Percentiles rank a stretch among this genome's conserved stretches.
Evolutionary conservation across 2,888 invertebrate genomes (phyloP).

Genomic region (Drosophila sordidula): DNA sequence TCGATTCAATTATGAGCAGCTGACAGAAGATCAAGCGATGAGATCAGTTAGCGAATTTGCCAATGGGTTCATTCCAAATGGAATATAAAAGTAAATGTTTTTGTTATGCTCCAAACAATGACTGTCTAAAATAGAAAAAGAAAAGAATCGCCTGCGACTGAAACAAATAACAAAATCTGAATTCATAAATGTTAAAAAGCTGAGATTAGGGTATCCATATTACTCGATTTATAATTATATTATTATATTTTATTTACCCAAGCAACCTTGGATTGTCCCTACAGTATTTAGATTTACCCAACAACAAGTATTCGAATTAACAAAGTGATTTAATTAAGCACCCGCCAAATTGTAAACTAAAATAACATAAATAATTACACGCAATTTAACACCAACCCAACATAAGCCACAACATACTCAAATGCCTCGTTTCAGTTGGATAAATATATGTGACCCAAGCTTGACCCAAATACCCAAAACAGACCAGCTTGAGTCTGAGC

Average conservation of each 20-base stretch:
- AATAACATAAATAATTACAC: slow-evolving; percentile 31
- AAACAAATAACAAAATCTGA: no score
- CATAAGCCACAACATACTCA: slow-evolving; percentile 1
- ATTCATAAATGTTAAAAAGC: no score
- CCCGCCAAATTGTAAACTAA: background rate
- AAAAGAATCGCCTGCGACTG: background rate
- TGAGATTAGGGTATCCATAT: no score
- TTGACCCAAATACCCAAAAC: slow-evolving; percentile 31
- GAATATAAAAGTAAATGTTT: slow-evolving; percentile 16
- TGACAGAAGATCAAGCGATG: slow-evolving; percentile 29
- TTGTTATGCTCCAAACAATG: background rate
- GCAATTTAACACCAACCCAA: slow-evolving; percentile 40
- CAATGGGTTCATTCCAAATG: slow-evolving; percentile 1
- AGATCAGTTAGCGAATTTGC: slow-evolving; percentile 43
- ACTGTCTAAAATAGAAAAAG: background rate
- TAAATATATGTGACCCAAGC: background rate
- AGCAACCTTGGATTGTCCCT: no score
- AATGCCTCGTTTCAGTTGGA: slow-evolving; percentile 3
- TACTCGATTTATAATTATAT: no score
- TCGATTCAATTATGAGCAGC: slow-evolving; percentile 46
- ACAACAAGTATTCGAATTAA: background rate
- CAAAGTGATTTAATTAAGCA: background rate
- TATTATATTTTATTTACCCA: no score
- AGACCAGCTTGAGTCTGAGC: slow-evolving; percentile 22
- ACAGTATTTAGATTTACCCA: no score